Conservation (phyloP, 1,140 invertebrate species). For the Triops longicaudatus region DNA sequence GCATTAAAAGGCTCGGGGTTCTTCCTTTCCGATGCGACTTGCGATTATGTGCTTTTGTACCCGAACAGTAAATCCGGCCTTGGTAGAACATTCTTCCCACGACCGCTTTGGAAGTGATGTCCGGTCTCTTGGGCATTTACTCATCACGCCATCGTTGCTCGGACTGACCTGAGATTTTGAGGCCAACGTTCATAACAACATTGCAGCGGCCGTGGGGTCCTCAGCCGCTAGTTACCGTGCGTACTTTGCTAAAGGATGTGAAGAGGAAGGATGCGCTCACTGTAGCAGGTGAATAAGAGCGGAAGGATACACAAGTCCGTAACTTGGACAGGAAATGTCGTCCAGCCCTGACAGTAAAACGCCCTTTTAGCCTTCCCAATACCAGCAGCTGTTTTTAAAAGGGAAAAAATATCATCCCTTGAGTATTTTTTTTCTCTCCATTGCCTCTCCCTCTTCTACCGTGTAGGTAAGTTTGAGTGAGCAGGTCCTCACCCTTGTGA, state of each 20-base stretch:
- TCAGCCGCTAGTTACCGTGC: background rate
- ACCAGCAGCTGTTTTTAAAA: background rate
- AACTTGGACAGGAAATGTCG: conserved; percentile 3
- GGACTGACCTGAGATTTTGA: background rate
- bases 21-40: background rate
- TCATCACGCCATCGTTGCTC: background rate
- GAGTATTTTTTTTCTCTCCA: background rate
- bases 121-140: background rate
- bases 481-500: too few species aligned
- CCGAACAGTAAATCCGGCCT: background rate
- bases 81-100: background rate
- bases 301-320: conserved; percentile 10
- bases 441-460: background rate
- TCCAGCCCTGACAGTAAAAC: background rate
- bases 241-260: background rate
- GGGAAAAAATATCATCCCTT: too few species aligned
- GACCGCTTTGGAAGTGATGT: background rate
- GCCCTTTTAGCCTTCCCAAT: background rate
- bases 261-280: background rate
- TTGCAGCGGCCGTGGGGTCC: too few species aligned
- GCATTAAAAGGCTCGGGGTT: background rate
- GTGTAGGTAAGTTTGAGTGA: too few species aligned
- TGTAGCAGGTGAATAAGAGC: conserved; percentile 2
- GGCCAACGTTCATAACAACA: background rate
- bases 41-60: background rate